phyloP scores from a whole-genome alignment of 64 coral and sea anemone species.

The Anthopleura sola region DNA sequence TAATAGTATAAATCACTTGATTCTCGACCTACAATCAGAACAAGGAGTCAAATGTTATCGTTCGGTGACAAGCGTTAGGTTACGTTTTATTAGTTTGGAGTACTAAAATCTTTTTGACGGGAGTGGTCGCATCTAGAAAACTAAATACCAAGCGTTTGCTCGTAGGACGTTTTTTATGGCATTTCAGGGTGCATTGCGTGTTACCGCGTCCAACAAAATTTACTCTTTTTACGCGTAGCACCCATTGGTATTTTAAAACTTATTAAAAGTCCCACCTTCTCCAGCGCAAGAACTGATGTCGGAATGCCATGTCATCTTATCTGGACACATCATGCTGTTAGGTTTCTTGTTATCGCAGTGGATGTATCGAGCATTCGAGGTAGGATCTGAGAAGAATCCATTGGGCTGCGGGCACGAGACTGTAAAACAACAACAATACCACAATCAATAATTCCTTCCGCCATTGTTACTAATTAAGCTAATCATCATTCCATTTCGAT shows the following conservation, averaged over 20 bases:
- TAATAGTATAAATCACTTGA: slow-evolving; percentile 72
- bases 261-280: slow-evolving; percentile 38
- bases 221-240: no score
- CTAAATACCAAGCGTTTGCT: no score
- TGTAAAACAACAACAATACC: background rate
- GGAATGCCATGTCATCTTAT: slow-evolving; percentile 84
- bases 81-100: no score
- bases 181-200: background rate
- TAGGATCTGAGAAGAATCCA: slow-evolving; percentile 74
- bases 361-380: slow-evolving; percentile 68
- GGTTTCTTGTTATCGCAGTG: slow-evolving; percentile 59
- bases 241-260: background rate
- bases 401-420: slow-evolving; percentile 40
- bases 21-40: slow-evolving; percentile 53
- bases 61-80: background rate
- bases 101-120: no score
- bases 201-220: no score
- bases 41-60: background rate
- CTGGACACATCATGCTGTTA: slow-evolving; percentile 67
- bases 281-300: slow-evolving; percentile 74
- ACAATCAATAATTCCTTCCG: background rate
- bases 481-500: no score
- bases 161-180: background rate
- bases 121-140: no score
- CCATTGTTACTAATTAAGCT: no score